phyloP scores from a whole-genome alignment of 2,888 invertebrate species.

The Drosophila trichaetosa region DNA sequence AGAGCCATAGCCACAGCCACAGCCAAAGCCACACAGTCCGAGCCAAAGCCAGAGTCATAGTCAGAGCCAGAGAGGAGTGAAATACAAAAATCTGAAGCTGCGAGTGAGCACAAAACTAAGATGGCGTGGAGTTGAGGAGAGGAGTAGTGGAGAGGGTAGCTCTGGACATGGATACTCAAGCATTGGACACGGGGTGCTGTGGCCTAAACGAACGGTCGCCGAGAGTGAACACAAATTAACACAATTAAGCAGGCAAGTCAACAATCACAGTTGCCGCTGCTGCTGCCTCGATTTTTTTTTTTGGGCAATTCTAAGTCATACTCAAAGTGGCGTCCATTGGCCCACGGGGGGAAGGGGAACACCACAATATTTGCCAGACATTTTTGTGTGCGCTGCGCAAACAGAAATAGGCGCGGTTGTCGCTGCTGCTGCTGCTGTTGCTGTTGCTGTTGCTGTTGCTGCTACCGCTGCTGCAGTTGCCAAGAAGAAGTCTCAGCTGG shows the following conservation, averaged over 20 bases:
- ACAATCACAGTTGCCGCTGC: conserved; percentile 28
- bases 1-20: background rate
- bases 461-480: conserved; percentile 38
- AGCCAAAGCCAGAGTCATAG: background rate
- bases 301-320: conserved; percentile 55
- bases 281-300: background rate
- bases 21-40: background rate
- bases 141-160: conserved; percentile 9
- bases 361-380: conserved; percentile 26
- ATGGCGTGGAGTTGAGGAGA: background rate
- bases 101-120: conserved; percentile 18
- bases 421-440: conserved; percentile 19
- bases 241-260: conserved; percentile 58
- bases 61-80: conserved; percentile 13
- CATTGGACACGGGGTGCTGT: conserved; percentile 25
- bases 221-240: conserved; percentile 70
- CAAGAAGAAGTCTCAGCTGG: conserved; percentile 65
- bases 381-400: conserved; percentile 54
- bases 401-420: conserved; percentile 65
- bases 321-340: conserved; percentile 17
- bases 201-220: conserved; percentile 29
- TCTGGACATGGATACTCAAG: conserved; percentile 43
- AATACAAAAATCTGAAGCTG: conserved; percentile 44
- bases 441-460: conserved; percentile 6
- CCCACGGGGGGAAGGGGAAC: background rate